Conservation (phyloP, 2,797 vertebrate species). For the Tapera naevia region DNA sequence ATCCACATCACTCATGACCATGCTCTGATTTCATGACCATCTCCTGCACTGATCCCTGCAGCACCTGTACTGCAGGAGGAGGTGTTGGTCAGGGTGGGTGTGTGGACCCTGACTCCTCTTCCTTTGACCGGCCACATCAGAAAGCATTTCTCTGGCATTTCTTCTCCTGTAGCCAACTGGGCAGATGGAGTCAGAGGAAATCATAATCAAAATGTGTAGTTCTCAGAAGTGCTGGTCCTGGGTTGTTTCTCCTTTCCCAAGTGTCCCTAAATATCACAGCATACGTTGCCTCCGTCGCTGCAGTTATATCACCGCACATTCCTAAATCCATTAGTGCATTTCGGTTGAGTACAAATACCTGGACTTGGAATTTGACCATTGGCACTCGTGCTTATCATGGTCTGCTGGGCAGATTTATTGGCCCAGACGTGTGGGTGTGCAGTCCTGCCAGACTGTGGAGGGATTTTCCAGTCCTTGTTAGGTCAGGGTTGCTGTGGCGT, state of each 20-base stretch:
- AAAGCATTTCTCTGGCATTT: not conserved
- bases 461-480: conserved; percentile 54
- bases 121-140: not conserved
- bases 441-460: not conserved
- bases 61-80: not conserved
- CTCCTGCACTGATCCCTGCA: not conserved
- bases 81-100: not conserved
- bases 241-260: not conserved
- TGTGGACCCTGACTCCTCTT: not conserved
- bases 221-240: not conserved
- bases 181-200: not conserved
- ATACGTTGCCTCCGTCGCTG: not conserved
- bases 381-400: not conserved
- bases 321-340: not conserved
- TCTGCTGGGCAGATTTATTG: conserved; percentile 30
- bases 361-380: conserved; percentile 17
- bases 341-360: not conserved
- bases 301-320: not conserved
- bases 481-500: not conserved
- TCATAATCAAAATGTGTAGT: not conserved
- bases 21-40: not conserved
- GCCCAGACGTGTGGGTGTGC: not conserved
- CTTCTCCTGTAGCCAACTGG: not conserved
- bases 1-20: not conserved
- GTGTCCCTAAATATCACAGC: not conserved